Base-by-base conservation (phyloP, 2,888 invertebrate species). In the Lasioglossum leucozonium region DNA sequence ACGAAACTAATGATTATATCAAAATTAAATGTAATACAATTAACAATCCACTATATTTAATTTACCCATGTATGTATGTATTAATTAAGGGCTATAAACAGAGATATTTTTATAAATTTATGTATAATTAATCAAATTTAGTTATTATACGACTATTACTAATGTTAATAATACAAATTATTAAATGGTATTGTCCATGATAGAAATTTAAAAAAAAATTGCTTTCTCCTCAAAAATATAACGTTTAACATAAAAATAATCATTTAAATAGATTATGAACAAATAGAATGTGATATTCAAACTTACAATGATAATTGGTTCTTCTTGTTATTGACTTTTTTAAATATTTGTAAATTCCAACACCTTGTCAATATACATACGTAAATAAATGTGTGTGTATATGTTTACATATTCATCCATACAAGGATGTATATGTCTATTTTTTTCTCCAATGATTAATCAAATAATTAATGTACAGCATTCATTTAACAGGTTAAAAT, bases 331-430 rank as follows among this genome's bases (percentile, higher is more conserved):
- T 42, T 40, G 69, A 69, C 6, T 77, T 74, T 74, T n/a, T 18
- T 22, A 75, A 81, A 84, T 81, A 42, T 84, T 82, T 82, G 51
- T 76, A 77, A 72, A 69, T 67, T 83, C 65, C 81, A 74, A 81
- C 77, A 79, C 77, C 79, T 86, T 75, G 65, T 58, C 47, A 37
- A 74, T 80, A 44, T 83, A 72, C 79, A 42, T 81, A 83, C 72
- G 71, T 80, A 87, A 87, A 82, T 69, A 73, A 77, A 40, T 67
- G 65, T 82, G 26, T 80, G 62, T 81, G 75, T 83, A 81, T 83
- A 83, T 81, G 83, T 86, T 81, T 81, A 87, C 81, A 77, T 79
- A 79, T 85, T 83, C 75, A 74, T 72, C 34, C 77, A 42, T 62
- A 79, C 55, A 51, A 77, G 37, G 72, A 42, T 77, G 40, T 65